Evolutionary conservation across 2,113 vertebrate species (phyloP).

Genomic region (Poecilia latipinna): DNA sequence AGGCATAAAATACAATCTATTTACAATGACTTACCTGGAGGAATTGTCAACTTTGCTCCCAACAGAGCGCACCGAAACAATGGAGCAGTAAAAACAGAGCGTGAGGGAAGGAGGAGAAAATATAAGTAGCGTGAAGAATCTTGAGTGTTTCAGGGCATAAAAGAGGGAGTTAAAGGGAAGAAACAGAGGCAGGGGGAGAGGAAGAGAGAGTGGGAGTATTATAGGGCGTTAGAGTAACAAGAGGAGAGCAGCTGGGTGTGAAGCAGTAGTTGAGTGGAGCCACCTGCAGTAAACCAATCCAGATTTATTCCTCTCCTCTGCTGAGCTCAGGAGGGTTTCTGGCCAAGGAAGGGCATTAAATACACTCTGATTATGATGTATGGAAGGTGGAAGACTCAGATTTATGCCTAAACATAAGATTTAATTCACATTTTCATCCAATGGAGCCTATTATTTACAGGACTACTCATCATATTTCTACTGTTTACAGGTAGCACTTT

Average conservation of each 20-base stretch:
- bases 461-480: neutral
- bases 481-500: neutral
- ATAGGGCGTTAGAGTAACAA: slow-evolving; percentile 51
- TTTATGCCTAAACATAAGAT: neutral
- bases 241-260: slow-evolving; percentile 53
- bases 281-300: slow-evolving; percentile 63
- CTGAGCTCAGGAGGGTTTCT: slow-evolving; percentile 20
- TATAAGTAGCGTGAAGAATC: slow-evolving; percentile 12
- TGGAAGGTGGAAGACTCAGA: neutral
- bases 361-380: slow-evolving; percentile 1
- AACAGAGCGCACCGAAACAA: slow-evolving; percentile 2
- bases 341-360: neutral
- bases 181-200: slow-evolving; percentile 5
- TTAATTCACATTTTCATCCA: neutral
- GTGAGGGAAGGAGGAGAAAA: neutral
- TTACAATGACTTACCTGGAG: neutral
- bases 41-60: slow-evolving; percentile 7
- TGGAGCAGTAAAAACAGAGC: neutral
- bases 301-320: slow-evolving; percentile 48
- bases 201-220: slow-evolving; percentile 21
- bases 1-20: slow-evolving; percentile 2
- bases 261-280: slow-evolving; percentile 63
- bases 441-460: neutral
- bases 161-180: slow-evolving; percentile 1
- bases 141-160: neutral